phyloP scores from a whole-genome alignment of 2,888 invertebrate genomes.

The Myathropa florea region DNA sequence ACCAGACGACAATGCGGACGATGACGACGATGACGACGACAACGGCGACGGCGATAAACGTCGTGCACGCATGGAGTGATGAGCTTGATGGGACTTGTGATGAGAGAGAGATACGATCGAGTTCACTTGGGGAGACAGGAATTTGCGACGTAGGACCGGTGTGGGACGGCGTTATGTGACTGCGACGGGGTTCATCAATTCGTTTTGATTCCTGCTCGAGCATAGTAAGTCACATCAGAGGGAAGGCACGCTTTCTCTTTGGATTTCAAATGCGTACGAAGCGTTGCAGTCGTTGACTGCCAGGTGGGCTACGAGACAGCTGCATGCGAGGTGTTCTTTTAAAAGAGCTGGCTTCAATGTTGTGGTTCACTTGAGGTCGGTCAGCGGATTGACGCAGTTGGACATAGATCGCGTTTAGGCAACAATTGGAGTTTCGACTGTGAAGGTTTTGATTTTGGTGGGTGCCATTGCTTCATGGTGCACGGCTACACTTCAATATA shows the following conservation, averaged over 20 bases:
- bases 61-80: not conserved
- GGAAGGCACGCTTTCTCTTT: not conserved
- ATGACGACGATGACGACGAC: not conserved
- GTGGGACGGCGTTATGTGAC: not conserved
- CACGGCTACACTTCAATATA: too few relatives aligned
- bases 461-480: too few relatives aligned
- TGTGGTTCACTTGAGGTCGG: not conserved
- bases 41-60: not conserved
- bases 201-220: not conserved
- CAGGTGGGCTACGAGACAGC: not conserved
- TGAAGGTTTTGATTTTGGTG: too few relatives aligned
- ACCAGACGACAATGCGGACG: not conserved
- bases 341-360: not conserved
- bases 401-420: too few relatives aligned
- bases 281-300: too few relatives aligned
- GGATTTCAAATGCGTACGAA: too few relatives aligned
- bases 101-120: not conserved
- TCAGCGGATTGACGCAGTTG: too few relatives aligned
- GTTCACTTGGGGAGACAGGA: not conserved
- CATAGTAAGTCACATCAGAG: not conserved
- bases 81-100: not conserved
- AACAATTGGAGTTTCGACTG: too few relatives aligned
- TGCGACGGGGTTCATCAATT: not conserved
- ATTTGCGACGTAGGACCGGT: not conserved
- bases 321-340: not conserved